Evolutionary conservation across 1,140 invertebrate genomes (phyloP), one percentile per base, ranked within the genome.

Genomic region (Drosophila mauritiana): DNA sequence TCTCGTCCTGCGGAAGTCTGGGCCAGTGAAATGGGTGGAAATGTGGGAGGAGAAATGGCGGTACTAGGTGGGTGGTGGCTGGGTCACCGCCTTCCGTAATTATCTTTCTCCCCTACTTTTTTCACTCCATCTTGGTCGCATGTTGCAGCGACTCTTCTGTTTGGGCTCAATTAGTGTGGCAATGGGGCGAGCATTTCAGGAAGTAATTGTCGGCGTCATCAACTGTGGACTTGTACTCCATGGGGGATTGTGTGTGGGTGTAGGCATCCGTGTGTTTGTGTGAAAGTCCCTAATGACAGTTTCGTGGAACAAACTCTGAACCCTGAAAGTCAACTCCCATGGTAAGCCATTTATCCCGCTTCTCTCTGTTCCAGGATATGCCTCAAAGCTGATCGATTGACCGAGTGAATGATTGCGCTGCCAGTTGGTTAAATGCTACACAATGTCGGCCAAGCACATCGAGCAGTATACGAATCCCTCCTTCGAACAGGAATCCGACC

Each of bases 391-490:
- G 78, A 52, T 67, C 55, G 80, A 82, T 70, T 76, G 81, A 72
- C 57, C 68, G 62, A 80, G 51, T 74, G 69, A 39, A 68, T 52
- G 37, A 48, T 46, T 51, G 27, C 51, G 49, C 49, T 7, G 48
- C 45, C 20, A 48, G 45, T 48, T 27, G 45, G 45, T 48, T 88
- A 72, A 76, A 86, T 82, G 74, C 64, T 69, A 68, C 58, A 90
- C 45, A 56, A 90, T 88, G 82, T 75, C 88, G 56, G 49, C 63
- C 45, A 83, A 90, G 58, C 78, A 79, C 25, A 79, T 64, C 53
- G 73, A 91, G 42, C 88, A 91, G 65, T 91, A 91, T 57, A 91
- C 83, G 52, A 91, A 91, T 75, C 89, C 88, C n/a, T 91, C 88
- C 64, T 91, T 84, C 40, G 88, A 91, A 46, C 88, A 84, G 80